Evolutionary conservation across 2,797 vertebrate genomes (phyloP).

Genomic region (Echiichthys vipera): DNA sequence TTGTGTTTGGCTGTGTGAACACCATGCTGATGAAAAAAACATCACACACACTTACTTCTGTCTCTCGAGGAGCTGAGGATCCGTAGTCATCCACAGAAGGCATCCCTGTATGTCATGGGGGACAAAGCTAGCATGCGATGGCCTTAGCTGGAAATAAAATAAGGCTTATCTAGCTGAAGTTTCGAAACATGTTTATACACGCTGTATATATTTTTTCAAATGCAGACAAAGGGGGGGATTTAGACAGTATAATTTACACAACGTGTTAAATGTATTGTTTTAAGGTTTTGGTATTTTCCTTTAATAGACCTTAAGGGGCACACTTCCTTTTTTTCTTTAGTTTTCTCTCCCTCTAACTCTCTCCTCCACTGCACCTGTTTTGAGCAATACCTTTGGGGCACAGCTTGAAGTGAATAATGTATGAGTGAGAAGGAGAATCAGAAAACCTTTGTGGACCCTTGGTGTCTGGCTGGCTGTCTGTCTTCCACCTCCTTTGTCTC

Average conservation of each 20-base stretch:
- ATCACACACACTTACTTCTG: constrained; percentile 57
- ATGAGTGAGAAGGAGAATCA: constrained; percentile 80
- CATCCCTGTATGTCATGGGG: constrained; percentile 62
- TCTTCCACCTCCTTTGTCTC: constrained; percentile 58
- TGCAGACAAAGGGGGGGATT: constrained; percentile 16
- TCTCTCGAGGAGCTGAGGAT: constrained; percentile 57
- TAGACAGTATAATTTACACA: constrained; percentile 52
- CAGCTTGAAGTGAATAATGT: constrained; percentile 85
- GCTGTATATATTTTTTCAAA: neutral
- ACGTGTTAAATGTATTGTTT: constrained; percentile 47
- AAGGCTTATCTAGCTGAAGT: constrained; percentile 10
- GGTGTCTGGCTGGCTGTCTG: constrained; percentile 58
- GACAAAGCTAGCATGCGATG: constrained; percentile 63
- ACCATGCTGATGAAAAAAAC: constrained; percentile 76
- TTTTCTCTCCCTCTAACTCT: constrained; percentile 60
- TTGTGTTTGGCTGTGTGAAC: constrained; percentile 33
- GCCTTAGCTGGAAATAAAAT: constrained; percentile 40
- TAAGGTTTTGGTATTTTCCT: constrained; percentile 48
- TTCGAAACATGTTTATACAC: neutral
- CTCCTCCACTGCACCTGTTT: constrained; percentile 79
- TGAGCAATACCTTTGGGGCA: constrained; percentile 79
- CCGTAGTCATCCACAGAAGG: constrained; percentile 55
- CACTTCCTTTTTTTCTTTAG: constrained; percentile 39
- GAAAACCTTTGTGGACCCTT: constrained; percentile 76
- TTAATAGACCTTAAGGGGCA: constrained; percentile 67